Evolutionary conservation across 2,113 vertebrate genomes (phyloP), one percentile per base, ranked within the genome.

Genomic region (Peromyscus polionotus): DNA sequence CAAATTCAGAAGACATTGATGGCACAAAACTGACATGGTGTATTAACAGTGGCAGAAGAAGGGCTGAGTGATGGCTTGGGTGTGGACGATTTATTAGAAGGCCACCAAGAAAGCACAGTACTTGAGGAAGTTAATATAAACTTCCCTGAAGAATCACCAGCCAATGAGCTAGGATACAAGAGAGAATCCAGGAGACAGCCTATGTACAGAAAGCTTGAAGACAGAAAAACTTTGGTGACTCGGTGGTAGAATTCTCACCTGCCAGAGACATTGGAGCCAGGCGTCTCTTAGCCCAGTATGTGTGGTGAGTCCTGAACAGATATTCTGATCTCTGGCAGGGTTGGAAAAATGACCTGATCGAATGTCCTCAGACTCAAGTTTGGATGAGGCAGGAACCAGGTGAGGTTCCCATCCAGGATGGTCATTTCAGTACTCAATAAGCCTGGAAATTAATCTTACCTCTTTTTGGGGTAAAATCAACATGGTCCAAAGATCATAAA

Each of bases 401-500:
- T 42, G 12, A 91, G 8, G 19, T 61, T 92, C 61, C 13, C 70
- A 13, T 31, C 54, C 42, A 59, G 2, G 3, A 14, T 28, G 36
- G 20, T 68, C 36, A 22, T 93, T 88, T 95, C 28, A 16, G 24
- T 17, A 26, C n/a, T 81, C 26, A 85, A 65, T 93, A 87, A 87
- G 84, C 73, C 26, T 91, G 91, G 26, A 7, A 77, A 94, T 92
- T 87, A 83, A 79, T 90, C 65, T 94, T 51, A 96, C 70, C 33
- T 59, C 24, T 90, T 96, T 0, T 14, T 86, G n/a, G 68, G 68
- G 61, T 65, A 54, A 91, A 92, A 92, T 57, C 36, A 76, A 95
- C 48, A 80, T 80, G 36, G 48, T 95, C 83, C 19, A 91, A 77
- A 33, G 80, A 73, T 88, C 88, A 90, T 85, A 19, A 33, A 79